Conservation (phyloP, 35 echinoderm and acorn worm species). For the Nesometra sesokonis region DNA sequence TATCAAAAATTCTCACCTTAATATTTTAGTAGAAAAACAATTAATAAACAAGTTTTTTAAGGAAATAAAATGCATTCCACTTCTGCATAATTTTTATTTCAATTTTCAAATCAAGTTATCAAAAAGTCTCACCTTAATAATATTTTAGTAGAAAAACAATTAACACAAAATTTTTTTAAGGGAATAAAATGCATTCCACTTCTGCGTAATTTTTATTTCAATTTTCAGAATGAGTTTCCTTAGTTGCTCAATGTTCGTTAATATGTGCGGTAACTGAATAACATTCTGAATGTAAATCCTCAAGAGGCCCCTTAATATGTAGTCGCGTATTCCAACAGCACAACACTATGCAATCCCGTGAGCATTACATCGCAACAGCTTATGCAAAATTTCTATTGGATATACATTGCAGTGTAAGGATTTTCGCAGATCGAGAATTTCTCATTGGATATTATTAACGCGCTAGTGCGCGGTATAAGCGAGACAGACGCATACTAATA, state of each 20-base stretch:
- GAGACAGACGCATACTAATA: neutral
- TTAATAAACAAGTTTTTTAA: no score
- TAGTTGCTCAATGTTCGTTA: neutral
- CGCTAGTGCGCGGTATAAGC: neutral
- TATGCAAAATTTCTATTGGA: neutral
- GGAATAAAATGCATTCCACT: no score
- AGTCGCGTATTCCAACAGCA: neutral
- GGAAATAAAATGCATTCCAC: no score
- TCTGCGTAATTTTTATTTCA: no score
- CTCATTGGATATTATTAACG: no score
- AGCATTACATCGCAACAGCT: neutral
- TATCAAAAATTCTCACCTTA: no score
- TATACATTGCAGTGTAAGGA: neutral
- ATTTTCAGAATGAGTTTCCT: neutral
- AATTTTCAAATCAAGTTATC: no score
- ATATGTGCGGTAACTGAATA: neutral
- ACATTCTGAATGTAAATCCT: neutral
- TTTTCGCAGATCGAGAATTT: neutral
- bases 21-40: no score
- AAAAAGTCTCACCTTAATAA: no score
- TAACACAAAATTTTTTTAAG: no score
- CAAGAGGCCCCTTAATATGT: neutral
- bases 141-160: no score
- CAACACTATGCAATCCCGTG: neutral
- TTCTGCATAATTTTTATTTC: no score